phyloP scores from a whole-genome alignment of 2,888 invertebrate species.

The Junonia oenone region DNA sequence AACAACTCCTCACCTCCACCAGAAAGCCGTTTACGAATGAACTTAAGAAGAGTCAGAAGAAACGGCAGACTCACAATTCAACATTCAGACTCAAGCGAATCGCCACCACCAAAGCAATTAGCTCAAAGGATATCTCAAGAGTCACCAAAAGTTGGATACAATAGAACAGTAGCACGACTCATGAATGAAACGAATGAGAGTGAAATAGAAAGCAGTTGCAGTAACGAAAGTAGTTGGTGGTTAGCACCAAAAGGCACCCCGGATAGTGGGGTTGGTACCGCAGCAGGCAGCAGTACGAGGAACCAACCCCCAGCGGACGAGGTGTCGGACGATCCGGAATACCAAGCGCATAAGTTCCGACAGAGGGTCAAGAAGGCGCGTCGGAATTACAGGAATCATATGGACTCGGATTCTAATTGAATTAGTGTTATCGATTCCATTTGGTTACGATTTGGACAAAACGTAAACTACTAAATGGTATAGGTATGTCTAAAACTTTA shows the following conservation, averaged over 20 bases:
- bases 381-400: constrained; percentile 81
- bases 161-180: constrained; percentile 59
- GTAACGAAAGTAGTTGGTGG: constrained; percentile 61
- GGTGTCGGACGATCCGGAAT: constrained; percentile 68
- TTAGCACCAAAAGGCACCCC: constrained; percentile 44
- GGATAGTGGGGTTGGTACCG: constrained; percentile 63
- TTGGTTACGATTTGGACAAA: not conserved
- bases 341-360: constrained; percentile 72
- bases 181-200: constrained; percentile 75
- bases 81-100: constrained; percentile 64
- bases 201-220: constrained; percentile 71
- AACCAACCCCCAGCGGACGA: constrained; percentile 47
- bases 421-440: constrained; percentile 24
- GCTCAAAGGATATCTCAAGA: constrained; percentile 38
- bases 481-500: too few species aligned
- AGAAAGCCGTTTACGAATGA: constrained; percentile 45
- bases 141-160: constrained; percentile 48
- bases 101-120: constrained; percentile 54
- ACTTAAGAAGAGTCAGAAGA: constrained; percentile 45
- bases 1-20: constrained; percentile 43
- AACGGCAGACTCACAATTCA: constrained; percentile 52
- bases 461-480: not conserved
- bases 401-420: constrained; percentile 84
- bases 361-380: constrained; percentile 82
- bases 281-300: constrained; percentile 54